These are phyloP conservation scores for Macrotus californicus DNA, from an alignment of 2,113 vertebrate genomes.

Conservation along the genomic window DNA sequence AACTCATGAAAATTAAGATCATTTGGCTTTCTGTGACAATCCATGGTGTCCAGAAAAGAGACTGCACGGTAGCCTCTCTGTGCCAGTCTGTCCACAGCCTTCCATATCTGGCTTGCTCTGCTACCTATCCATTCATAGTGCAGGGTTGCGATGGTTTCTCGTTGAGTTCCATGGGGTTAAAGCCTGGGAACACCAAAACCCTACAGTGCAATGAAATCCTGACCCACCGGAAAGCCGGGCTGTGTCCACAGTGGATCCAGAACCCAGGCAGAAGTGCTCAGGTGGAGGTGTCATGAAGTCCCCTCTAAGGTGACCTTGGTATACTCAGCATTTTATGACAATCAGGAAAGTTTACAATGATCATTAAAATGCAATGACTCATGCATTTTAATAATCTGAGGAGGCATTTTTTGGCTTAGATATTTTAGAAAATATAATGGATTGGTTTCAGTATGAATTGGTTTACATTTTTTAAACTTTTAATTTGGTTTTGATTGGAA, in stretches of 20 bases:
- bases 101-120: neutral
- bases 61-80: neutral
- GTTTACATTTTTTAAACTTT: neutral
- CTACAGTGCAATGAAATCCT: neutral
- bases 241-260: neutral
- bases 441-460: neutral
- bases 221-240: neutral
- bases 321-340: neutral
- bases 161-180: neutral
- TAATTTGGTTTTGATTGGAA: neutral
- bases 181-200: neutral
- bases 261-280: neutral
- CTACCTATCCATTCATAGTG: no score
- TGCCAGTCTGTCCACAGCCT: neutral
- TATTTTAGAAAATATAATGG: neutral
- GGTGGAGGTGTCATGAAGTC: neutral
- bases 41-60: neutral
- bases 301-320: neutral
- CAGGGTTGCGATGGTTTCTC: neutral
- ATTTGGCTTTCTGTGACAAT: neutral
- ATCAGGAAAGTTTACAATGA: neutral
- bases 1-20: neutral
- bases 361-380: neutral
- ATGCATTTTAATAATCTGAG: neutral
- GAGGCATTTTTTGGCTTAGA: neutral